phyloP scores from a whole-genome alignment of 2,113 vertebrate species.

The Heptranchias perlo region DNA sequence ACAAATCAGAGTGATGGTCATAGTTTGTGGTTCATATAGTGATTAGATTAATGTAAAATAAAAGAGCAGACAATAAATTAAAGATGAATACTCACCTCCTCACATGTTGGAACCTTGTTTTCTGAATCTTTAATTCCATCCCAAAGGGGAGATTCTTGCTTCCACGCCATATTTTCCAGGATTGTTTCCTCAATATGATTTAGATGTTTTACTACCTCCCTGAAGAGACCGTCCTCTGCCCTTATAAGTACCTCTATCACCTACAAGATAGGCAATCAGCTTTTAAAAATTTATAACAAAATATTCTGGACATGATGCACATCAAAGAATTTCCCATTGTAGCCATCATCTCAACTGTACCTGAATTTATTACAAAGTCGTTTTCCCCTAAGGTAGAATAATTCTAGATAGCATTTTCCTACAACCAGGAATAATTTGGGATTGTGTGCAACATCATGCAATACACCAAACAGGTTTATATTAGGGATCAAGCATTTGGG shows the following conservation, averaged over 20 bases:
- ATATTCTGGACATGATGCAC: background rate
- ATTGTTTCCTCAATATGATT: constrained; percentile 91
- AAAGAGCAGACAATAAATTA: background rate
- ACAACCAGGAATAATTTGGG: constrained; percentile 3
- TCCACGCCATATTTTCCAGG: constrained; percentile 86
- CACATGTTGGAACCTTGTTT: constrained; percentile 70
- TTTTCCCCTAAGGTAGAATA: background rate
- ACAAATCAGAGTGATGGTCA: background rate
- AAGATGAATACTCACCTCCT: constrained; percentile 65
- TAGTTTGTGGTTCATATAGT: background rate
- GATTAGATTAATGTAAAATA: background rate
- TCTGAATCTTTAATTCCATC: constrained; percentile 72
- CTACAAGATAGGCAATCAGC: constrained; percentile 49
- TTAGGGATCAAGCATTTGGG: background rate
- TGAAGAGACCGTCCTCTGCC: constrained; percentile 81
- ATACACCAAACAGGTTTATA: background rate
- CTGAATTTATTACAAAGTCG: background rate
- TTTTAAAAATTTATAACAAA: background rate
- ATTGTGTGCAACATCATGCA: background rate
- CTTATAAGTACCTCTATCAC: constrained; percentile 88
- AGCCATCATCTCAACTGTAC: background rate
- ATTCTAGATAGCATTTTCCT: background rate
- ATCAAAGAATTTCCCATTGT: background rate
- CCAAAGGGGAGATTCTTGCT: constrained; percentile 74
- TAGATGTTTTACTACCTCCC: constrained; percentile 88